phyloP scores from a whole-genome alignment of 2,113 vertebrate genomes.

The Elephantulus edwardii region DNA sequence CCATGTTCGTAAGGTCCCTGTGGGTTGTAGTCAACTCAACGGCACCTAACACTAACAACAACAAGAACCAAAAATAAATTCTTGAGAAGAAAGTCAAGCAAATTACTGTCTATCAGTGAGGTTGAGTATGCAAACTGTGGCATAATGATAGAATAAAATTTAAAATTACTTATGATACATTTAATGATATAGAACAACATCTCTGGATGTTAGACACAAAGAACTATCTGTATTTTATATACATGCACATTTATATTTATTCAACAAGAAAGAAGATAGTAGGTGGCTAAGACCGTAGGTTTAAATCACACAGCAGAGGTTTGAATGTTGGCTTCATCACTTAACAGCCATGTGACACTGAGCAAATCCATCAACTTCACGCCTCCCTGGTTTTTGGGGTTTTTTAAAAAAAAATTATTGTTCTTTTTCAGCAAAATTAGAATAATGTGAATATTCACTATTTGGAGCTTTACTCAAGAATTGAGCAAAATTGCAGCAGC shows the following conservation, averaged over 20 bases:
- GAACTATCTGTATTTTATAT: not conserved
- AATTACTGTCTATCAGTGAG: not conserved
- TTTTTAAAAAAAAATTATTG: too few species aligned
- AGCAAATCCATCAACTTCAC: not conserved
- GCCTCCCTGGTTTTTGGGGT: not conserved
- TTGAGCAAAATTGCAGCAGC: rapidly evolving
- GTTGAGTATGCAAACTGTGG: not conserved
- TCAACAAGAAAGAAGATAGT: not conserved
- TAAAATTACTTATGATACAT: not conserved
- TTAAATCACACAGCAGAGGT: not conserved
- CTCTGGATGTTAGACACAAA: not conserved
- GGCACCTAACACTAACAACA: too few species aligned
- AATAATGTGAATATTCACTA: too few species aligned
- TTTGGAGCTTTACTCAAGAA: not conserved
- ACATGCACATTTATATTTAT: too few species aligned
- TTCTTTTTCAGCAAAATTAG: not conserved
- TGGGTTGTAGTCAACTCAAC: too few species aligned
- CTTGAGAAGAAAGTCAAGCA: not conserved
- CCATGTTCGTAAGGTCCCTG: too few species aligned
- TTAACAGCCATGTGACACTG: not conserved
- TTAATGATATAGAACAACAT: not conserved
- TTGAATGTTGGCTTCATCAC: not conserved
- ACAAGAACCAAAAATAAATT: not conserved
- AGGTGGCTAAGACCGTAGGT: not conserved
- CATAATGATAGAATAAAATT: not conserved